Base-by-base conservation (phyloP, 2,113 vertebrate genomes). In the Osmerus mordax region DNA sequence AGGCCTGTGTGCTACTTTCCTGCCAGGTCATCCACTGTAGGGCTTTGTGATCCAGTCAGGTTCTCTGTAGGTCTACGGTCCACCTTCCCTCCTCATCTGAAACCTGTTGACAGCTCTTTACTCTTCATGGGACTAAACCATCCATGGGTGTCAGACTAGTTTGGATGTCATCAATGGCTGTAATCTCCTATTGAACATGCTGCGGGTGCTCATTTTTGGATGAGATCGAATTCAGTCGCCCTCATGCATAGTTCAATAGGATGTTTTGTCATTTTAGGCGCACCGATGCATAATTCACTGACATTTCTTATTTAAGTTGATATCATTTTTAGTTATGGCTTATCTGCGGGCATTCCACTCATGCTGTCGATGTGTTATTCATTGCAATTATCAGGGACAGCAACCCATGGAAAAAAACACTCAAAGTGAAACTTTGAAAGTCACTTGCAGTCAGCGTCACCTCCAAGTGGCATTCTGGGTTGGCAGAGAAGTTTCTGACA, bases 401-500 rank as follows among this genome's bases (percentile, higher is more conserved):
- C 32, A 36, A 3, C 19, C 79, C 60, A 71, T 71, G 59, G 59
- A 61, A 15, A 25, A 47, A 47, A 25, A 25, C 2, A 0, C 32
- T 67, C 59, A 41, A 65, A 83, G 72, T 78, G 64, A 81, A 90
- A 90, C 85, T 91, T 89, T 89, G 81, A 91, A 92, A 91, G 91
- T 91, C 83, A 90, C 91, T 90, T 89, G 90, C 77, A 88, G 83
- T 89, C 75, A 78, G 80, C 78, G 75, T 79, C 87, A 87, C 87
- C 86, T 87, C 81, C 83, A 86, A 90, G 88, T 85, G 84, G 86
- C 88, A 83, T 85, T 85, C 83, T 81, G 80, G 72, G 83, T 77
- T 92, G 91, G 91, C 90, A 90, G 79, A 76, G 74, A 68, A 76
- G 69, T 81, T 84, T 78, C 79, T 88, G 87, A 90, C 91, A 91